Percentiles rank a stretch among this genome's conserved stretches.
phyloP scores from a whole-genome alignment of 2,888 invertebrate genomes.

The Mayetiola destructor region DNA sequence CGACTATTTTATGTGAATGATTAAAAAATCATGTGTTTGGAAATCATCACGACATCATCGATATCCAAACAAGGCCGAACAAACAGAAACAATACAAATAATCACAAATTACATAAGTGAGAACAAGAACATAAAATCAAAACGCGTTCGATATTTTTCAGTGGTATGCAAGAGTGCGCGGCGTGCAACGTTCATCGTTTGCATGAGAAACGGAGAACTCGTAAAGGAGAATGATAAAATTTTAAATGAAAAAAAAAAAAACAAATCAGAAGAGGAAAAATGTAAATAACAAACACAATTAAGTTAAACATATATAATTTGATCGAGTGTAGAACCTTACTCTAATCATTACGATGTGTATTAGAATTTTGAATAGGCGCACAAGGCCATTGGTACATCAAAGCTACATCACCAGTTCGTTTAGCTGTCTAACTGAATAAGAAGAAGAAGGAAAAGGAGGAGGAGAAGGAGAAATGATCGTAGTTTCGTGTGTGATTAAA shows the following conservation, averaged over 20 bases:
- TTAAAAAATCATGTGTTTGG: too few species aligned
- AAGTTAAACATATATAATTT: slow-evolving; percentile 8
- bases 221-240: not conserved
- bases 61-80: not conserved
- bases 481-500: too few species aligned
- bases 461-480: too few species aligned
- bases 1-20: too few species aligned
- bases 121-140: slow-evolving; percentile 4
- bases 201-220: slow-evolving; percentile 5
- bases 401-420: not conserved
- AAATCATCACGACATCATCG: too few species aligned
- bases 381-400: not conserved
- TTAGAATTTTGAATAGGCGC: not conserved
- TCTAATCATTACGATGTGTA: not conserved
- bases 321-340: slow-evolving; percentile 1
- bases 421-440: not conserved
- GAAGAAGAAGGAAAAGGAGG: too few species aligned
- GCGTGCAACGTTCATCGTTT: slow-evolving; percentile 1
- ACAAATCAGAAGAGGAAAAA: not conserved
- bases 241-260: not conserved
- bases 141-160: not conserved
- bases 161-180: not conserved
- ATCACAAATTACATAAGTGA: slow-evolving; percentile 3
- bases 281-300: slow-evolving; percentile 12
- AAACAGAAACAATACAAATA: not conserved